Evolutionary conservation across 64 coral and sea anemone genomes (phyloP).

Genomic region (Stichodactyla helianthus): DNA sequence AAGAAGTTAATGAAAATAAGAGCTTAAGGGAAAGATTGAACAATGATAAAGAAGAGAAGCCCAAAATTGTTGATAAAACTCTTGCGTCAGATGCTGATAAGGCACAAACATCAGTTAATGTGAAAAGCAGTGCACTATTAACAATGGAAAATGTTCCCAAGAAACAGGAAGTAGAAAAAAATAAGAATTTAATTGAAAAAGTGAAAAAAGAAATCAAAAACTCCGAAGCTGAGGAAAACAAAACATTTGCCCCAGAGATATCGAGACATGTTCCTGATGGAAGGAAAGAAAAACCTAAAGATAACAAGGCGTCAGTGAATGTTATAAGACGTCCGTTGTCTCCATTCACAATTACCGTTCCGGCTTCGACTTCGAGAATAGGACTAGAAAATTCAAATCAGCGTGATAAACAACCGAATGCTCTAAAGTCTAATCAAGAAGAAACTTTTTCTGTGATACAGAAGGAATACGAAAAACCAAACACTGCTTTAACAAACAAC

Average conservation of each 20-base stretch:
- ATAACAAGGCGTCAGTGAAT: neutral
- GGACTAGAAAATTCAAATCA: neutral
- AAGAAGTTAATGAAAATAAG: too few species aligned
- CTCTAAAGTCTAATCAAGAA: neutral
- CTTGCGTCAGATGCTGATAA: neutral
- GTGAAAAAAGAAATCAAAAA: neutral
- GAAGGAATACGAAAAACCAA: neutral
- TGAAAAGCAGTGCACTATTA: neutral
- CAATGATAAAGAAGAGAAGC: too few species aligned
- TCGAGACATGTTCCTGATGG: neutral
- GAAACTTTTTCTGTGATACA: neutral
- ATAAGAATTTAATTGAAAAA: neutral
- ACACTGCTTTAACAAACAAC: neutral
- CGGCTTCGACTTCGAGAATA: neutral
- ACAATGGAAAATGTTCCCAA: neutral
- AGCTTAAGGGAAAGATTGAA: too few species aligned
- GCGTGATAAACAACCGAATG: neutral
- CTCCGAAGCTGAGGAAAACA: neutral
- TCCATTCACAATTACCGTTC: neutral
- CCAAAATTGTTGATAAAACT: too few species aligned
- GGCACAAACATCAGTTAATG: neutral
- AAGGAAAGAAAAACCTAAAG: neutral
- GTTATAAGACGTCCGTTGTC: constrained; percentile 7
- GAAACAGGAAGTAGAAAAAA: neutral
- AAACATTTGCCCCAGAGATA: neutral